phyloP scores from a whole-genome alignment of 2,888 invertebrate species.

The Ligdia adustata region DNA sequence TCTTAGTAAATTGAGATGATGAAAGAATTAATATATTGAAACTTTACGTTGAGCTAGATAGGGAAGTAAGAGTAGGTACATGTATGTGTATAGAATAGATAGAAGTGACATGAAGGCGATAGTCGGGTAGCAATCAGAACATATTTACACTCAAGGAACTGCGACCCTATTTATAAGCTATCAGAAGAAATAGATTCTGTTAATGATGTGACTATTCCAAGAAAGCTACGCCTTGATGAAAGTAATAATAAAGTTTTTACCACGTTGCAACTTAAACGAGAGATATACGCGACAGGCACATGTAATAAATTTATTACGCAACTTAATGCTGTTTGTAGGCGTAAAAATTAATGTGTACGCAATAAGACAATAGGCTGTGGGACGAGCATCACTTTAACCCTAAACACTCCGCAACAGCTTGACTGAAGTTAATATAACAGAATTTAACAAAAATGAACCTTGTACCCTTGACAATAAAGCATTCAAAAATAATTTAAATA shows the following conservation, averaged over 20 bases:
- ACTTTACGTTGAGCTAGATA: no score
- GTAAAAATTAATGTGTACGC: constrained; percentile 45
- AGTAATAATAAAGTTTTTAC: constrained; percentile 22
- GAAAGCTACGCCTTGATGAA: constrained; percentile 21
- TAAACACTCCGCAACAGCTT: constrained; percentile 49
- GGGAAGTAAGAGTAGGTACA: no score
- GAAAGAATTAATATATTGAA: neutral
- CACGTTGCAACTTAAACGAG: constrained; percentile 24
- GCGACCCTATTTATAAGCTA: constrained; percentile 6
- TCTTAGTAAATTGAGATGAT: neutral
- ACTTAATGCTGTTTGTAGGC: constrained; percentile 50
- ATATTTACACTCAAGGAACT: no score
- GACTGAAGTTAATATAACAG: constrained; percentile 42
- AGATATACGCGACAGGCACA: constrained; percentile 37
- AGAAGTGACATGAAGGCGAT: no score
- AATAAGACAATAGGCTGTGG: constrained; percentile 66
- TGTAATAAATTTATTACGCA: constrained; percentile 47
- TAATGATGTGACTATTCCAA: constrained; percentile 26
- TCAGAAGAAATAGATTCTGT: constrained; percentile 19
- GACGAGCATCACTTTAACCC: constrained; percentile 54
- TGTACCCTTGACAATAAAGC: constrained; percentile 38
- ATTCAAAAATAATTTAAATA: constrained; percentile 26
- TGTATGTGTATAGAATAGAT: no score
- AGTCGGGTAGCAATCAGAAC: no score
- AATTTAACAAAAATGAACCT: constrained; percentile 43